Base-by-base conservation (phyloP, 2,113 vertebrate species). In the Lonchura striata region DNA sequence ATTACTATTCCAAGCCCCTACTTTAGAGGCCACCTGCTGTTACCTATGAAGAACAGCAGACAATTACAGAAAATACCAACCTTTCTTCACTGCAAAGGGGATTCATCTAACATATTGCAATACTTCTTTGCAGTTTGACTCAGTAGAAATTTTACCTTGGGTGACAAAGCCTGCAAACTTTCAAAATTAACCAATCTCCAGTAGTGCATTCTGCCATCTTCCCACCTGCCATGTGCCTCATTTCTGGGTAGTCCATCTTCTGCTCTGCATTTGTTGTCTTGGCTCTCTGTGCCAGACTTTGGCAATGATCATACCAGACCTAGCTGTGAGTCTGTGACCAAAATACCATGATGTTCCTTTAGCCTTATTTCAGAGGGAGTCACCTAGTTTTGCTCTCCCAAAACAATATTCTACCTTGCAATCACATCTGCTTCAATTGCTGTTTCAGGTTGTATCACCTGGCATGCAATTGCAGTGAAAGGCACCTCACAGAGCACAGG, bases 11-110 rank as follows among this genome's bases (percentile, higher is more conserved):
- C 24, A 59, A 90, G 60, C 4, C 20, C 15, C 17, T n/a, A 2
- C 8, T 53, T 37, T 1, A 46, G 53, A 79, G 54, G 89, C 93
- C 93, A 92, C 39, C 77, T 91, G 57, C 86, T 91, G 91, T 75
- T 53, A 53, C 8, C 25, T 39, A 37, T 16, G 27, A 35, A 31
- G 78, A 94, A 82, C 41, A 89, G 53, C 93, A 92, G 22, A 25
- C 0, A 2, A 14, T 23, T 68, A 31, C 23, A 78, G 52, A 79
- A 88, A 74, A 81, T 7, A 47, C 1, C 37, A 56, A 27, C 35
- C 27, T 63, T 47, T 24, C 64, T 50, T 57, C 33, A 25, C 16
- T 18, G 64, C 27, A 69, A 76, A 69, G 11, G 4, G 6, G 11
- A 44, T 42, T 70, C 7, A 19, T 56, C 0, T 9, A 53, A 47